phyloP scores from a whole-genome alignment of 2,888 invertebrate species.

The Eulithis testata region DNA sequence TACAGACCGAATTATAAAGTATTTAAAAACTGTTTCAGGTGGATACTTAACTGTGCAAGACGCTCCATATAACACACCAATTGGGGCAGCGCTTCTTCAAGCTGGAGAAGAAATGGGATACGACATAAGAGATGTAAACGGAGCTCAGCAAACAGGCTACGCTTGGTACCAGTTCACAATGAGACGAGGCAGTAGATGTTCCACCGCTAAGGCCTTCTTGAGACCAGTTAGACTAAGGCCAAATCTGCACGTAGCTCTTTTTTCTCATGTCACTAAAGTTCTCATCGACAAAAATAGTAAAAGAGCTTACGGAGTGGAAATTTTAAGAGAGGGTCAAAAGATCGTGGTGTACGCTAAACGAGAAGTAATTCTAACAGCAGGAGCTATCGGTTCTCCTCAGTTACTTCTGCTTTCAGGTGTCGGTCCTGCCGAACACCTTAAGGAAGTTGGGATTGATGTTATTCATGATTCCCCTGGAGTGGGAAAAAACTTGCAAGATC shows the following conservation, averaged over 20 bases:
- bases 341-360: slow-evolving; percentile 88
- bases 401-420: slow-evolving; percentile 95
- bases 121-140: slow-evolving; percentile 93
- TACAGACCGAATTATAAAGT: background rate
- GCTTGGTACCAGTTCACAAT: slow-evolving; percentile 95
- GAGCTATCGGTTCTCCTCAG: slow-evolving; percentile 96
- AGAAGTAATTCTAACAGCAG: slow-evolving; percentile 94
- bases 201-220: slow-evolving; percentile 93
- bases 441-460: slow-evolving; percentile 88
- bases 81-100: slow-evolving; percentile 93
- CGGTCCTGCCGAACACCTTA: slow-evolving; percentile 90
- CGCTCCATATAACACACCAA: slow-evolving; percentile 91
- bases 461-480: slow-evolving; percentile 92
- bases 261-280: slow-evolving; percentile 91
- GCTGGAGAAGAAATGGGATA: slow-evolving; percentile 97
- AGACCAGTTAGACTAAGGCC: slow-evolving; percentile 90
- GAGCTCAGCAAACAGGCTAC: slow-evolving; percentile 93
- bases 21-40: slow-evolving; percentile 75
- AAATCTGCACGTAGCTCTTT: slow-evolving; percentile 93
- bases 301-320: slow-evolving; percentile 92
- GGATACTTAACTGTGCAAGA: slow-evolving; percentile 92
- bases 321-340: slow-evolving; percentile 86
- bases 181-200: slow-evolving; percentile 92
- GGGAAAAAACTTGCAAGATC: slow-evolving; percentile 94
- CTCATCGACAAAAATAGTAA: slow-evolving; percentile 89